A percentile compares a stretch with the other conserved stretches of the same genome.
These are phyloP conservation scores for Sycophaga agraensis DNA, from an alignment of 1,140 invertebrate species.

Conservation along the genomic window DNA sequence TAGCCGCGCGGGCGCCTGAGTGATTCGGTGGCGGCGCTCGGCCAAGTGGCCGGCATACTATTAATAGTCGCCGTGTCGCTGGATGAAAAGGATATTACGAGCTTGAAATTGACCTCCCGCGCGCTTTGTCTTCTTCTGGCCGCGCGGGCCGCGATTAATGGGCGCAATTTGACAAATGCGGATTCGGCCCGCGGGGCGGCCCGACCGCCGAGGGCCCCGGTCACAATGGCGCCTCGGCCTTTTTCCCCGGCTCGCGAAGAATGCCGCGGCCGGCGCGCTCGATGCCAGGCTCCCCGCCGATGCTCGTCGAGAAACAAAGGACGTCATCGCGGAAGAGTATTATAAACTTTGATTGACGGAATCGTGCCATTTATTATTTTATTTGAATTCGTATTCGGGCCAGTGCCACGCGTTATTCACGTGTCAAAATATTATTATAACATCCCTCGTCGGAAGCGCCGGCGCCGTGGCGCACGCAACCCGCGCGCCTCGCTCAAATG, in stretches of 20 bases:
- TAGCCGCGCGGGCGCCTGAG: no score
- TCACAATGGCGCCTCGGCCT: no score
- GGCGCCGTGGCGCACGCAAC: no score
- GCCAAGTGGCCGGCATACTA: slow-evolving; percentile 31
- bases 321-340: neutral
- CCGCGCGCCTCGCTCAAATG: no score
- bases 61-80: slow-evolving; percentile 38
- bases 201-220: no score
- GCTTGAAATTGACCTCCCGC: slow-evolving; percentile 26
- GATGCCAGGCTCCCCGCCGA: neutral
- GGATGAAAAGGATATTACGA: slow-evolving; percentile 36
- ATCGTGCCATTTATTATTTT: neutral
- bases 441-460: no score
- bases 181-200: no score
- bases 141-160: slow-evolving; percentile 22
- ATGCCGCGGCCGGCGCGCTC: neutral
- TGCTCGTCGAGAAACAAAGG: no score
- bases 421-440: no score
- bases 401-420: no score
- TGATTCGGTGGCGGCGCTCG: neutral
- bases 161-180: slow-evolving; percentile 27
- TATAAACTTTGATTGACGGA: neutral
- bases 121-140: slow-evolving; percentile 23
- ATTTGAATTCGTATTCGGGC: neutral
- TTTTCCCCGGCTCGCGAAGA: neutral